Base-by-base conservation (phyloP, 2,113 vertebrate genomes). In the Syngnathoides biaculeatus region DNA sequence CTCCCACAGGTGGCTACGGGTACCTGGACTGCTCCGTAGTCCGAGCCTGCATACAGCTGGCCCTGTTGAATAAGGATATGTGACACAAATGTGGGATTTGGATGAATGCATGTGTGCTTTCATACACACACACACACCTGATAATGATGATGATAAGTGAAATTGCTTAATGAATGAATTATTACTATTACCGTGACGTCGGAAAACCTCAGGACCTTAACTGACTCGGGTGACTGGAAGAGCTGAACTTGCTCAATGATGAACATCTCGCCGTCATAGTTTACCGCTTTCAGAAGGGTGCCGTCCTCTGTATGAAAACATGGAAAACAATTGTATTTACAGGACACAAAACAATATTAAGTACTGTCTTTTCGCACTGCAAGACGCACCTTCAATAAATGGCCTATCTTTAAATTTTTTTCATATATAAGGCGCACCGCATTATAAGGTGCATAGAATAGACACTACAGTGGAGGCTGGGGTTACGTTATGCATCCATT, bases 161-260 rank as follows among this genome's bases (percentile, higher is more conserved):
- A n/a, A n/a, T n/a, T n/a, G n/a, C n/a, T n/a, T n/a, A 59, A 22
- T 2, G 4, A 11, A 17, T 2, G 17, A 4, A 20, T 19, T 11
- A 17, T 19, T 8, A n/a, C n/a, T 50, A 53, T 81, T 92, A 93
- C 93, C 89, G 73, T 92, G 68, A 47, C 57, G 15, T 84, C 61
- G 8, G 90, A 92, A 64, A 93, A 83, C 26, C 74, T 84, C 40
- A 94, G 87, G 43, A 85, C 89, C 27, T 87, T 92, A 17, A 94
- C 77, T 2, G 92, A 82, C 50, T 86, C 81, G 0, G 67, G 66
- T 0, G 80, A 4, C 2, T 71, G 45, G 65, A 94, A 93, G 45
- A 95, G 79, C 59, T 93, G 88, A 19, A 92, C 74, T 86, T 94
- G 92, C 67, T 94, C 93, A 52, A 94, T 88, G 74, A 92, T 91